A percentile compares a stretch with the other conserved stretches of the same genome.
These are phyloP conservation scores for Lasioglossum pauxillum DNA, from an alignment of 2,888 invertebrate species.

Conservation along the genomic window DNA sequence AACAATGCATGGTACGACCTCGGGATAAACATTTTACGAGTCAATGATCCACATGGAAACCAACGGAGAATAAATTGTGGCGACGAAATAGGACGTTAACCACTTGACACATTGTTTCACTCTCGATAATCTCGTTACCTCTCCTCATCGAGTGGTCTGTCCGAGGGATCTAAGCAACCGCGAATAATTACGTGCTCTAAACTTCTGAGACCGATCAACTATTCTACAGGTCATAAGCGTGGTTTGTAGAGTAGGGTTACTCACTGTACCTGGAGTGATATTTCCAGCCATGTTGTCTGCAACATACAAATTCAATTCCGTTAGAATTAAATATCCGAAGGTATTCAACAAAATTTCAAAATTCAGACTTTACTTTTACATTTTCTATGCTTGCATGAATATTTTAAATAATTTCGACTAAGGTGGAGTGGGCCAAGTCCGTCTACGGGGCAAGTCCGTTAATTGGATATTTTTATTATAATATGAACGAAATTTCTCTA, in stretches of 20 bases:
- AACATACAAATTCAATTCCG: neutral
- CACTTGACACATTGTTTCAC: neutral
- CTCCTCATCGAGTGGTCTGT: neutral
- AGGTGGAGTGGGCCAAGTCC: no score
- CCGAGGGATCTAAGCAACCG: neutral
- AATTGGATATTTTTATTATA: no score
- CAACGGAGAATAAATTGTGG: neutral
- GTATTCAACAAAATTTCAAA: neutral
- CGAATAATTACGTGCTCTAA: neutral
- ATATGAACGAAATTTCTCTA: no score
- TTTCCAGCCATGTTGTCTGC: conserved; percentile 5
- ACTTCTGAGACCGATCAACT: neutral
- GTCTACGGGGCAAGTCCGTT: no score
- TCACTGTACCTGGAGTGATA: conserved; percentile 12
- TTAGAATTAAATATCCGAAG: neutral
- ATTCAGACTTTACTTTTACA: neutral
- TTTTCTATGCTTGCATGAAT: neutral
- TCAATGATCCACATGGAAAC: neutral
- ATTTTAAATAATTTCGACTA: neutral
- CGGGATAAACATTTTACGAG: neutral
- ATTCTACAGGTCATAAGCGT: neutral
- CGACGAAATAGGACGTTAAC: neutral
- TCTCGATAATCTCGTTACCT: neutral
- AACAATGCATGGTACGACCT: neutral
- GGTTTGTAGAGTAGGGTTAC: neutral